Conservation (phyloP, 2,888 invertebrate genomes). For the Ectemnius lituratus region DNA sequence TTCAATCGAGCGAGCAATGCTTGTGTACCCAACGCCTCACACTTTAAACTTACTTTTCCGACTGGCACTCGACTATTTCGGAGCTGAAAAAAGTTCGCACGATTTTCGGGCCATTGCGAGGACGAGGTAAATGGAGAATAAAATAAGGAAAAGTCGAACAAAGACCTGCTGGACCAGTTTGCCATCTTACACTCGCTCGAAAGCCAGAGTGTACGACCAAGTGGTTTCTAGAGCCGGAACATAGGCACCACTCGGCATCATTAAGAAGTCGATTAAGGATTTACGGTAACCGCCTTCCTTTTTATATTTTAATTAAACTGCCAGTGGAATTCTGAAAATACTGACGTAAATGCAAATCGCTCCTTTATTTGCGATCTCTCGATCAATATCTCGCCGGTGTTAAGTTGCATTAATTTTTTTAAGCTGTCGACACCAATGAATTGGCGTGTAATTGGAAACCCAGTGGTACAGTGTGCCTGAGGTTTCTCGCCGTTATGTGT, state of each 20-base stretch:
- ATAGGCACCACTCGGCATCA: constrained; percentile 19
- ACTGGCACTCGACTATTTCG: neutral
- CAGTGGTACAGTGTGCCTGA: constrained; percentile 15
- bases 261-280: constrained; percentile 17
- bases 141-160: constrained; percentile 50
- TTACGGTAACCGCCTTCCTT: constrained; percentile 5
- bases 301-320: constrained; percentile 26
- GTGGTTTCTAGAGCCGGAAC: constrained; percentile 24
- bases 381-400: neutral
- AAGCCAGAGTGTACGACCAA: constrained; percentile 15
- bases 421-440: constrained; percentile 1
- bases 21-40: neutral
- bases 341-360: neutral
- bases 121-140: constrained; percentile 38
- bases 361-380: neutral
- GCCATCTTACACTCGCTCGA: constrained; percentile 62
- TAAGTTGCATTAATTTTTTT: neutral
- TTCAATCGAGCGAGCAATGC: constrained; percentile 8
- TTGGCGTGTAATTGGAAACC: constrained; percentile 22
- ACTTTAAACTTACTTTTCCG: too few species aligned
- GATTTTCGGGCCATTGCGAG: constrained; percentile 29
- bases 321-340: constrained; percentile 2
- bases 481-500: constrained; percentile 54
- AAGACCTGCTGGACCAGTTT: constrained; percentile 64
- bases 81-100: constrained; percentile 4